These are phyloP conservation scores for Nerophis ophidion DNA, from an alignment of 2,113 vertebrate species.

Conservation along the genomic window DNA sequence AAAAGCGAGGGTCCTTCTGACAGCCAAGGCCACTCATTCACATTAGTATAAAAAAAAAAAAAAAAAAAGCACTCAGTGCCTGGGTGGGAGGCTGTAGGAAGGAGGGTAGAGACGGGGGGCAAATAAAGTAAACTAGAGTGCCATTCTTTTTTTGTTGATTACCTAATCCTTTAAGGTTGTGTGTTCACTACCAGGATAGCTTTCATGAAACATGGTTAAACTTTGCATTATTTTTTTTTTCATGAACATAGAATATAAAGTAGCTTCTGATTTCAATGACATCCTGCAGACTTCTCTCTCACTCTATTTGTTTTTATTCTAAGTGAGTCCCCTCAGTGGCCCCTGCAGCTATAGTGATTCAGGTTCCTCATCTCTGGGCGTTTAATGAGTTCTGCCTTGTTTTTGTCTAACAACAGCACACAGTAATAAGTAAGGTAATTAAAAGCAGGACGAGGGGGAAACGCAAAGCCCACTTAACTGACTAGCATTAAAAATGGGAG, in stretches of 20 bases:
- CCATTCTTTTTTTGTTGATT: constrained; percentile 22
- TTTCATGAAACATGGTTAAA: background rate
- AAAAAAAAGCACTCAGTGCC: constrained; percentile 65
- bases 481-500: constrained; percentile 54
- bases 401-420: constrained; percentile 66
- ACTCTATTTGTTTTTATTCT: constrained; percentile 42
- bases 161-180: constrained; percentile 1
- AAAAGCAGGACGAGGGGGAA: constrained; percentile 54
- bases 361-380: constrained; percentile 66
- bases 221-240: constrained; percentile 17
- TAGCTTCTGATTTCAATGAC: constrained; percentile 16
- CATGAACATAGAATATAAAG: constrained; percentile 35
- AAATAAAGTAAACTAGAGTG: constrained; percentile 18
- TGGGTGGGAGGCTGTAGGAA: constrained; percentile 31
- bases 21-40: constrained; percentile 60
- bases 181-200: background rate
- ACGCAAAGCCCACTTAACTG: constrained; percentile 43
- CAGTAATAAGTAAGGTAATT: constrained; percentile 75
- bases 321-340: constrained; percentile 56
- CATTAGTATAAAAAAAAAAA: constrained; percentile 53
- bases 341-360: constrained; percentile 60
- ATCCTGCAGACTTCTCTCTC: constrained; percentile 29
- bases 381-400: constrained; percentile 75
- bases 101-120: constrained; percentile 29
- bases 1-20: constrained; percentile 63